These are phyloP conservation scores for Pyralis farinalis DNA, from an alignment of 2,888 invertebrate genomes.

Conservation along the genomic window DNA sequence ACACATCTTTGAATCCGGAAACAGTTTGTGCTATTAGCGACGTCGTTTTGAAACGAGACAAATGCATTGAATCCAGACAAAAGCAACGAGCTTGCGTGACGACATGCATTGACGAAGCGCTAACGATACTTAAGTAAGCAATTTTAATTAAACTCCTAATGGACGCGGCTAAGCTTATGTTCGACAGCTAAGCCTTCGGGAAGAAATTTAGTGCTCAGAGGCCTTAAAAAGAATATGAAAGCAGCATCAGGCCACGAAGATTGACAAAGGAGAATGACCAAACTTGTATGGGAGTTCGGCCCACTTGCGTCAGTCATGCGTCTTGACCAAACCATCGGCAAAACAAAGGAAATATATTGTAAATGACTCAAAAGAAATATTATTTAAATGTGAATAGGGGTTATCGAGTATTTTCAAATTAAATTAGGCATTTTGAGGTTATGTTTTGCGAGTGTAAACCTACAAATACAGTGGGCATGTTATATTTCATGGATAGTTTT, in stretches of 20 bases:
- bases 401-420: too few species aligned
- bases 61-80: constrained; percentile 23
- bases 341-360: too few species aligned
- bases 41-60: constrained; percentile 18
- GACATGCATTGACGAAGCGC: constrained; percentile 15
- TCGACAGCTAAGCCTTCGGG: constrained; percentile 17
- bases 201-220: constrained; percentile 13
- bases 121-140: constrained; percentile 9
- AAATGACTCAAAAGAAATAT: too few species aligned
- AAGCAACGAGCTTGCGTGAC: constrained; percentile 21
- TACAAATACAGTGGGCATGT: too few species aligned
- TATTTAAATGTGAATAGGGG: too few species aligned
- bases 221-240: constrained; percentile 20
- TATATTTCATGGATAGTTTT: too few species aligned
- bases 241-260: constrained; percentile 18
- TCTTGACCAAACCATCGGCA: too few species aligned
- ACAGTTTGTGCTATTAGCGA: constrained; percentile 20
- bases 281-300: too few species aligned
- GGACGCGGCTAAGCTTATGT: constrained; percentile 11
- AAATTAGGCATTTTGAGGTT: too few species aligned
- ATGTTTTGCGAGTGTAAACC: too few species aligned
- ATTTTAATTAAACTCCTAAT: constrained; percentile 12
- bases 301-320: too few species aligned
- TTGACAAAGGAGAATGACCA: too few species aligned
- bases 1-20: constrained; percentile 23